phyloP scores from a whole-genome alignment of 2,888 invertebrate species.

The Oscheius sp. region DNA sequence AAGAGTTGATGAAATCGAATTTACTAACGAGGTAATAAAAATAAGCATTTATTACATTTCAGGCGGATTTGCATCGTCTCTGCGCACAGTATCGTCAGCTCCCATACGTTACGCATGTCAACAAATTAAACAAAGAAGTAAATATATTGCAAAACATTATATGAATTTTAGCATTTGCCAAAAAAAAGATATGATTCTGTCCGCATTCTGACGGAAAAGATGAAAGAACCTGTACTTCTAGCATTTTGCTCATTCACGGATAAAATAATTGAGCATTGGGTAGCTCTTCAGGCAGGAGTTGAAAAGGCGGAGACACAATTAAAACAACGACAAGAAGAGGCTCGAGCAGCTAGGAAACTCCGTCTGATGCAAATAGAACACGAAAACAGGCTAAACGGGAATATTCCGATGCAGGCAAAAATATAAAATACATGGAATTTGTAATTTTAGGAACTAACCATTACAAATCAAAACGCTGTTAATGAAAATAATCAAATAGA shows the following conservation, averaged over 20 bases:
- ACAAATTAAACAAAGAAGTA: slow-evolving; percentile 1
- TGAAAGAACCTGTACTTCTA: not conserved
- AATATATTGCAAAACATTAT: not conserved
- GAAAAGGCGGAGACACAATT: slow-evolving; percentile 38
- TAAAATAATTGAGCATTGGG: slow-evolving; percentile 44
- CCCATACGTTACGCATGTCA: slow-evolving; percentile 23
- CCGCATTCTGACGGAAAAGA: not conserved
- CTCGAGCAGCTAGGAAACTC: slow-evolving; percentile 39
- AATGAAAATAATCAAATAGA: not conserved
- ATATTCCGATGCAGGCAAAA: slow-evolving; percentile 3
- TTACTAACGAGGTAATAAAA: slow-evolving; percentile 39
- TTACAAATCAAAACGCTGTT: not conserved
- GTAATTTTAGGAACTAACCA: not conserved
- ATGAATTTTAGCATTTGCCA: not conserved
- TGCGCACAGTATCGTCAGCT: slow-evolving; percentile 13
- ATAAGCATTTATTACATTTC: not conserved
- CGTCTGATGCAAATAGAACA: slow-evolving; percentile 46
- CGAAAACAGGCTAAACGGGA: slow-evolving; percentile 36
- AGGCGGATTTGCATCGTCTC: slow-evolving; percentile 22
- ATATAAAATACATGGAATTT: not conserved
- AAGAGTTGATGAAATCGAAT: slow-evolving; percentile 50
- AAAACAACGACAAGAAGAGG: slow-evolving; percentile 39
- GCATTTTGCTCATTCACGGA: slow-evolving; percentile 6
- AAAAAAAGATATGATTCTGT: not conserved
- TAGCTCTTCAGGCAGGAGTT: slow-evolving; percentile 43